A percentile compares a stretch with the other conserved stretches of the same genome.
These are phyloP conservation scores for Avahi laniger DNA, from an alignment of 2,797 vertebrate species.

Conservation along the genomic window DNA sequence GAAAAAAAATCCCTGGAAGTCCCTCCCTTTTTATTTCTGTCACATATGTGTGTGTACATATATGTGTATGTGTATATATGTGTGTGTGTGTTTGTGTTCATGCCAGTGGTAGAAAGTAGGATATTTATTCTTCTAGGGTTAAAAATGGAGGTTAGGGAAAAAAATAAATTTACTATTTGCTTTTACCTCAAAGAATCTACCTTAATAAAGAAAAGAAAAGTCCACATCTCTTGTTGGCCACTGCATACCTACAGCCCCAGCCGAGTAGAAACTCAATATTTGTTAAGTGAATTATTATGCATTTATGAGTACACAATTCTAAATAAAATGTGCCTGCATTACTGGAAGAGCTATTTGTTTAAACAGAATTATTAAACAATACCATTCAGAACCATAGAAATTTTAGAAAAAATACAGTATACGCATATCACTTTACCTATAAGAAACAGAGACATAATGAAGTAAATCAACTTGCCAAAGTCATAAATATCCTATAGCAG, in stretches of 20 bases:
- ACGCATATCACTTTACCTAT: background rate
- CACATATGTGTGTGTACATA: background rate
- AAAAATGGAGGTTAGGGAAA: background rate
- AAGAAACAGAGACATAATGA: background rate
- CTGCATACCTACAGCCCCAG: background rate
- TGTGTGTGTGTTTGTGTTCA: fast-evolving
- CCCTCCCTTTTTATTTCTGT: background rate
- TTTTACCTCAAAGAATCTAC: background rate
- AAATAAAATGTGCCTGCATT: background rate
- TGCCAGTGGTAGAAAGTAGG: background rate
- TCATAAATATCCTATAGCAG: background rate
- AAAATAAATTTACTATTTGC: background rate
- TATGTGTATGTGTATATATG: fast-evolving
- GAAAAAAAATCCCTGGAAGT: background rate
- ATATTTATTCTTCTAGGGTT: background rate
- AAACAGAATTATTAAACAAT: constrained; percentile 10
- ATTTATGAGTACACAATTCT: background rate
- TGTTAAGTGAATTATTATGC: constrained; percentile 17
- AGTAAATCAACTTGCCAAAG: background rate
- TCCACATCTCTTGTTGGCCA: background rate
- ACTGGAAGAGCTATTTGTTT: background rate
- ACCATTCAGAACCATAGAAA: background rate
- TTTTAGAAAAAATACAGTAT: background rate
- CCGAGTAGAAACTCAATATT: background rate
- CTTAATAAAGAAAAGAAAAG: constrained; percentile 5